Evolutionary conservation across 2,888 invertebrate species (phyloP).

Genomic region (Himalopsyche japonica): DNA sequence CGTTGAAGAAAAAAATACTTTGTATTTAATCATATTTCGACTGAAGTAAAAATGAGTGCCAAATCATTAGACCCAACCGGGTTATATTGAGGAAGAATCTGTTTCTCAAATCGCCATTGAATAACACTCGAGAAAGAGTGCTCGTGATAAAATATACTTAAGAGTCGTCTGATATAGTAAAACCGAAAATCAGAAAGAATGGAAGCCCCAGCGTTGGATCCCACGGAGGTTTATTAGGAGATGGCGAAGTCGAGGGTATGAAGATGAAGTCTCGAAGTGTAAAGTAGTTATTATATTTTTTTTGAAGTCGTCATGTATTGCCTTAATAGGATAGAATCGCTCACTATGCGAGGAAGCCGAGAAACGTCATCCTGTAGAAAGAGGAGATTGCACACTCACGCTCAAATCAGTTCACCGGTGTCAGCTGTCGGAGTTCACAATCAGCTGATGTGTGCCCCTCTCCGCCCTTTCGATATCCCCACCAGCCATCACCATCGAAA

Average conservation of each 20-base stretch:
- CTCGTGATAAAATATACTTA: background rate
- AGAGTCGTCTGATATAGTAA: background rate
- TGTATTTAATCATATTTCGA: background rate
- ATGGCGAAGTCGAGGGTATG: background rate
- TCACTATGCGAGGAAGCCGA: slow-evolving; percentile 38
- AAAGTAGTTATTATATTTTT: background rate
- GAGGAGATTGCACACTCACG: slow-evolving; percentile 22
- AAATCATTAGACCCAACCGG: slow-evolving; percentile 35
- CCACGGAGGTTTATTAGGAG: slow-evolving; percentile 29
- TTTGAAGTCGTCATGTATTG: slow-evolving; percentile 16
- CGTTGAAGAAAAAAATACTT: background rate
- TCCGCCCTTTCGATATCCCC: background rate
- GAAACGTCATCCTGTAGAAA: slow-evolving; percentile 39
- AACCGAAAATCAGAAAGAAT: slow-evolving; percentile 10
- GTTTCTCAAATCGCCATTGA: slow-evolving; percentile 3
- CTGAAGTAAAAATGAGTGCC: slow-evolving; percentile 16
- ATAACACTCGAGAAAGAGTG: background rate
- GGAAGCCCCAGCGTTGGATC: slow-evolving; percentile 21
- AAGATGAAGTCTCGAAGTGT: background rate
- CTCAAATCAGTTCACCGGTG: background rate
- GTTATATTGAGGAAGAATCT: slow-evolving; percentile 22
- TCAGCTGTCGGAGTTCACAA: background rate
- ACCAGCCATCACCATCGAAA: background rate
- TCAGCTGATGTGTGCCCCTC: background rate
- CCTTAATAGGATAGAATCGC: slow-evolving; percentile 28